Evolutionary conservation across 2,113 vertebrate species (phyloP).

Genomic region (Pogonocichla stellata): DNA sequence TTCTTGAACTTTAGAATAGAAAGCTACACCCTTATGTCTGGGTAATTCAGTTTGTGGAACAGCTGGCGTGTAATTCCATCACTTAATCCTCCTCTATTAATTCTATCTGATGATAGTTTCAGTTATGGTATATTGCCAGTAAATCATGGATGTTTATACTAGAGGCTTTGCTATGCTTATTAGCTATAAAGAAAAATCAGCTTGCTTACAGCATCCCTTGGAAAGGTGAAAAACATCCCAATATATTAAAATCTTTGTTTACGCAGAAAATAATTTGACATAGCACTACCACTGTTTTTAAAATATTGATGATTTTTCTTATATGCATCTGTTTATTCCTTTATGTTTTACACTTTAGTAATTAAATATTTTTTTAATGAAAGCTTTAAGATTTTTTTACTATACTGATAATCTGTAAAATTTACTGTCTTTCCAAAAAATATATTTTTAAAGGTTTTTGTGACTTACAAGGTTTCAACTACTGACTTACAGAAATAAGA

Average conservation of each 20-base stretch:
- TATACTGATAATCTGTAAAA: neutral
- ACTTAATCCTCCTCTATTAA: slow-evolving; percentile 41
- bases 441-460: neutral
- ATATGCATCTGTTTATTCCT: neutral
- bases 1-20: slow-evolving; percentile 23
- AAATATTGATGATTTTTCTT: neutral
- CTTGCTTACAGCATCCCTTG: neutral
- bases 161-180: neutral
- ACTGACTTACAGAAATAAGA: neutral
- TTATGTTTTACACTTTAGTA: neutral
- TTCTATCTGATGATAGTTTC: slow-evolving; percentile 35
- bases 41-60: slow-evolving; percentile 29
- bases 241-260: neutral
- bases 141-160: neutral
- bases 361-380: neutral
- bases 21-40: neutral
- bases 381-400: neutral
- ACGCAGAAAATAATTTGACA: neutral
- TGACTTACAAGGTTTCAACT: neutral
- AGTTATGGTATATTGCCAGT: neutral
- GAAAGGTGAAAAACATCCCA: neutral
- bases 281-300: neutral
- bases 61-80: neutral
- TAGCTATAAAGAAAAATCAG: neutral
- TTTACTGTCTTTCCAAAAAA: neutral